Percentiles rank a stretch among this genome's conserved stretches.
phyloP scores from a whole-genome alignment of 2,797 vertebrate species.

The Poecile montanus region DNA sequence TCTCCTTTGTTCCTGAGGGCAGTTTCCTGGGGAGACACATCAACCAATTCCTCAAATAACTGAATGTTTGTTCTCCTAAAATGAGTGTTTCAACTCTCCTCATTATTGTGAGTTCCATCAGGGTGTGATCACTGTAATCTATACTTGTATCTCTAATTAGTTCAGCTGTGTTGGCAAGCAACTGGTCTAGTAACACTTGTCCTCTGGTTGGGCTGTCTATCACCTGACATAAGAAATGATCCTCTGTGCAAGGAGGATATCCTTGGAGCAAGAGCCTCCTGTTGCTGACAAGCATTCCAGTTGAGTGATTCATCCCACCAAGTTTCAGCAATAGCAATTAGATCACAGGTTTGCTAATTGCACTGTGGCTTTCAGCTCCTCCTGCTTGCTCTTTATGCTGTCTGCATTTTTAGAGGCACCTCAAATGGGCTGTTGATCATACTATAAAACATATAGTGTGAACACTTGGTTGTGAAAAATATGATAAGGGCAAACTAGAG shows the following conservation, averaged over 20 bases:
- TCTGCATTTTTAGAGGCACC: not conserved
- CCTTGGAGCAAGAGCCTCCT: not conserved
- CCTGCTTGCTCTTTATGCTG: not conserved
- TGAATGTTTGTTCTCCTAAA: not conserved
- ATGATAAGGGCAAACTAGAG: not conserved
- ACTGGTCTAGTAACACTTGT: too few relatives aligned
- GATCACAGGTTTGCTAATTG: not conserved
- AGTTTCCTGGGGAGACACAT: not conserved
- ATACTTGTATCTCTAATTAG: not conserved
- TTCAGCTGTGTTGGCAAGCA: not conserved
- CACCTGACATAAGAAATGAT: not conserved
- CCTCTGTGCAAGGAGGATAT: too few relatives aligned
- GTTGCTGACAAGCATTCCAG: not conserved
- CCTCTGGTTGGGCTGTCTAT: not conserved
- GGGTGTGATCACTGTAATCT: not conserved
- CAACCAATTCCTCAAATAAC: not conserved
- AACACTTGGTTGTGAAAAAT: not conserved
- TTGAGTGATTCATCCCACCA: not conserved
- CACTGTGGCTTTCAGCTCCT: not conserved
- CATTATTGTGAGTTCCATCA: not conserved
- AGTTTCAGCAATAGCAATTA: fast-evolving
- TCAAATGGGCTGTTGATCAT: not conserved
- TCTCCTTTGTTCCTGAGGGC: not conserved
- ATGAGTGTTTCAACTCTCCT: not conserved
- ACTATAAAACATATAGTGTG: not conserved